Base-by-base conservation (phyloP, 2,797 vertebrate genomes). In the Macroramphosus scolopax region DNA sequence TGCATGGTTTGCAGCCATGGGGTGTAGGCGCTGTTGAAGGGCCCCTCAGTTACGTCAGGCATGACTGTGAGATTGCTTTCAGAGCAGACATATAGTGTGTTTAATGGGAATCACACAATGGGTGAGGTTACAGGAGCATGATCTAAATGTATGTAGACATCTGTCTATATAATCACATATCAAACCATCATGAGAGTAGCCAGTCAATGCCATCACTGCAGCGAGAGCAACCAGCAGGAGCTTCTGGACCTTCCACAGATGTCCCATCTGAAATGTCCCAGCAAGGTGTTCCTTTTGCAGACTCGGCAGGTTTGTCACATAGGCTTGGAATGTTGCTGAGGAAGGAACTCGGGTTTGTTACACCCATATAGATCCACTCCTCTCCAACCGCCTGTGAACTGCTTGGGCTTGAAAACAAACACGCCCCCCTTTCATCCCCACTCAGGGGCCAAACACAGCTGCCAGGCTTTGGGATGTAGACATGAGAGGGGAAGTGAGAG, bases 361-460 rank as follows among this genome's bases (percentile, higher is more conserved):
- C 81, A 77, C 82, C 74, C 72, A 70, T 43, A 53, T 10, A 26
- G 70, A 77, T 60, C 60, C 66, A 74, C 70, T 70, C 48, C 62
- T 81, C 78, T 58, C 73, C 73, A 71, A 71, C 39, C 41, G 26
- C 43, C 44, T 81, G 75, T 71, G 62, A 82, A 75, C 43, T 53
- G 72, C 66, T 74, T 41, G 34, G 46, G n/a, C 25, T 68, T 46
- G 15, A 75, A 85, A 79, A 80, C 81, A 86, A 85, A 82, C 64
- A 77, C 40, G 10, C 42, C 17, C 38, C 9, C 31, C 49, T 61
- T 78, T 76, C 48, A 67, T 67, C 58, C 57, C 53, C 24, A 22
- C 44, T 61, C 32, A 12, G 34, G 35, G 44, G 35, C 57, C 75
- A 87, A 88, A 87, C 79, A 84, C 85, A 87, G 87, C 84, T 87